A percentile compares a stretch with the other conserved stretches of the same genome.
These are phyloP conservation scores for Drosophila kuntzei DNA, from an alignment of 2,888 invertebrate species.

Conservation along the genomic window DNA sequence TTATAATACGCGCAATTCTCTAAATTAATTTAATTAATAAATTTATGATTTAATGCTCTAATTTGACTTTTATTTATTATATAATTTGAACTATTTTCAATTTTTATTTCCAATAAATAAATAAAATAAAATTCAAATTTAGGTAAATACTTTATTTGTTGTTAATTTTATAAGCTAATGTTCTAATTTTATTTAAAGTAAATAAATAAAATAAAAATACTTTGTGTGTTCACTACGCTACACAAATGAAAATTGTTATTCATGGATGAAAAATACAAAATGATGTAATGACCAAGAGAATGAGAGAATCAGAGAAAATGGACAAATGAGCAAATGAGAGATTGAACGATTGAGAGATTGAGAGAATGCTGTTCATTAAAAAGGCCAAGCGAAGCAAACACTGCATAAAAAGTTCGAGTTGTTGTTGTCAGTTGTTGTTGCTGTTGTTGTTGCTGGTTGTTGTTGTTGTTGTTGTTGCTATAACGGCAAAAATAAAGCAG, in stretches of 20 bases:
- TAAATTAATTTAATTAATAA: no score
- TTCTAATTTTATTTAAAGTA: no score
- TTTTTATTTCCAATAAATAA: no score
- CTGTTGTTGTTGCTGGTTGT: constrained; percentile 23
- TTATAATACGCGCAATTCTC: no score
- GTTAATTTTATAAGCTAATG: no score
- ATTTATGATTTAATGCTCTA: no score
- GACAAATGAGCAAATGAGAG: background rate
- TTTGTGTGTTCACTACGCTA: background rate
- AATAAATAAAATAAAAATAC: no score
- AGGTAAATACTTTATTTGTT: no score
- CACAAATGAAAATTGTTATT: no score
- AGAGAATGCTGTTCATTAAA: constrained; percentile 66
- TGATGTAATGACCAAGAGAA: constrained; percentile 65
- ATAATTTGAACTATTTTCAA: no score
- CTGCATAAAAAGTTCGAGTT: constrained; percentile 42
- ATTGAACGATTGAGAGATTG: constrained; percentile 9
- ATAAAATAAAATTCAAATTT: no score
- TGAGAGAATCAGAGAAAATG: constrained; percentile 4
- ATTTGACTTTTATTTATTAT: no score
- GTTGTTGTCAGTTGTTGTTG: constrained; percentile 27
- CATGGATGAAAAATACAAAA: constrained; percentile 61
- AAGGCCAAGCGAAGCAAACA: constrained; percentile 34
- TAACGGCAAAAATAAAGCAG: constrained; percentile 72
- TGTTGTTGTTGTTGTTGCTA: constrained; percentile 30